Evolutionary conservation across 1,140 invertebrate genomes (phyloP), one percentile per base, ranked within the genome.

Genomic region (Grapholita molesta): DNA sequence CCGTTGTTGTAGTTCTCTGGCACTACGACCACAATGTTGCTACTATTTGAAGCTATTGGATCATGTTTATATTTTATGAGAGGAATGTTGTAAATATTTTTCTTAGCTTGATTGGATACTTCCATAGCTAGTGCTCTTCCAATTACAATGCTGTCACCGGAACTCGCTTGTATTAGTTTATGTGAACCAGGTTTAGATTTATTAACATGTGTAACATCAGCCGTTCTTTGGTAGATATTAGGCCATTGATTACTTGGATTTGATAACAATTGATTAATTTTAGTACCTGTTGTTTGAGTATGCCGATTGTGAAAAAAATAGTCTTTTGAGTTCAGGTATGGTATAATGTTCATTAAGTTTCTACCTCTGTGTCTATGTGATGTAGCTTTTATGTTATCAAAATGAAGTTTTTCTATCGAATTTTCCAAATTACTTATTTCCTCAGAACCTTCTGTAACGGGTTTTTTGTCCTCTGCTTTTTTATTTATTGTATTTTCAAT

Each of bases 301-400:
- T 68, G 73, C 61, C 57, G 7, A n/a, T 73, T 69, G 38, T 79
- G 69, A 11, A 73, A 74, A 32, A 77, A 79, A 71, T 88, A 83
- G 75, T 88, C 85, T 25, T 79, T 66, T 23, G 86, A 84, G 73
- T 87, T 89, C 33, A 88, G 69, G 79, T 85, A 88, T 3, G 87
- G 83, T 9, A 87, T 69, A 61, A 81, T 86, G 30, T 82, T 75
- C 53, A 83, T 72, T 32, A 83, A 68, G 66, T 80, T 81, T 52
- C 73, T 79, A 7, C 67, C 71, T 73, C 71, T 61, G 32, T 61
- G 57, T 9, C 71, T 55, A 3, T 53, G 35, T 5, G n/a, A 33
- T 72, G 35, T 32, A 33, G 11, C 21, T 42, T 15, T 18, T 8
- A 48, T 61, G 55, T 12, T 30, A 15, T 15, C 55, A 21, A n/a